phyloP scores from a whole-genome alignment of 1,140 invertebrate species.

The Periplaneta americana region DNA sequence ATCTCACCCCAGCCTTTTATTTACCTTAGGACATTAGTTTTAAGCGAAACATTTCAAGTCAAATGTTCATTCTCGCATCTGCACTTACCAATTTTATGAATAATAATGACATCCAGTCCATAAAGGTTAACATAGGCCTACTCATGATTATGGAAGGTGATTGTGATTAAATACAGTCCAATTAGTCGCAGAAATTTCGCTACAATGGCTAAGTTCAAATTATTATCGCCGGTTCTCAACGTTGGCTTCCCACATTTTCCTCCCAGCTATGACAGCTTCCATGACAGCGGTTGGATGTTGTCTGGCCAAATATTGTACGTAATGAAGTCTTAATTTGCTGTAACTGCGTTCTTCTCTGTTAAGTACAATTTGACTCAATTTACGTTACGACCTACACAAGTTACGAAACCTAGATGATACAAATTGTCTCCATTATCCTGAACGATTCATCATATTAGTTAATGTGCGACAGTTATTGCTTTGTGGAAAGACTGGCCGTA shows the following conservation, averaged over 20 bases:
- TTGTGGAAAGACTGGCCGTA: not conserved
- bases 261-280: not conserved
- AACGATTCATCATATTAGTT: not conserved
- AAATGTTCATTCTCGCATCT: no score
- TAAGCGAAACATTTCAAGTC: no score
- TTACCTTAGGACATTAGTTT: no score
- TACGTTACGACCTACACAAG: not conserved
- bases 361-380: not conserved
- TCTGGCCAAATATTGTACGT: not conserved
- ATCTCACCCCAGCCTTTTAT: no score
- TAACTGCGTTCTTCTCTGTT: not conserved
- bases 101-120: no score
- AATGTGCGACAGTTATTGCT: not conserved
- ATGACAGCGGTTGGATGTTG: not conserved
- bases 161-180: no score
- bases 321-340: not conserved
- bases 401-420: not conserved
- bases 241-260: not conserved
- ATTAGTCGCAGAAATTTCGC: no score
- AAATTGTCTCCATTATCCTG: not conserved
- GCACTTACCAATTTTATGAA: no score
- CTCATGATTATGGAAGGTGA: no score
- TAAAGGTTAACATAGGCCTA: no score
- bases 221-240: no score
- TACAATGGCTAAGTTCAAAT: no score